These are phyloP conservation scores for Streptopelia turtur DNA, from an alignment of 2,797 vertebrate species.

Conservation along the genomic window DNA sequence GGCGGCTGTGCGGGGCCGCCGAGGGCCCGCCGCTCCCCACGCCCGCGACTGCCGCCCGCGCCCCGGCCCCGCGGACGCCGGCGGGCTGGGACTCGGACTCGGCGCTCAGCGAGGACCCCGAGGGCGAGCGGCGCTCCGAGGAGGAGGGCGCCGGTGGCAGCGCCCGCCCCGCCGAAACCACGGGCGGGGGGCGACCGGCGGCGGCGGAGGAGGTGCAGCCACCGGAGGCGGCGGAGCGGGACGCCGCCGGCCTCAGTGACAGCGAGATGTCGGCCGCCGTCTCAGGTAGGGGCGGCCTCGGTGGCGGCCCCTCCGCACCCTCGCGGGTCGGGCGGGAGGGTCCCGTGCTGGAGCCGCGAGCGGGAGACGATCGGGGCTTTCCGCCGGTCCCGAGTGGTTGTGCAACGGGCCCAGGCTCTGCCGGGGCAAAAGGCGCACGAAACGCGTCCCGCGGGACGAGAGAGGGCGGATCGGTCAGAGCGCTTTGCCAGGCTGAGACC, in stretches of 20 bases:
- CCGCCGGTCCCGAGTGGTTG: not conserved
- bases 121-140: conserved; percentile 76
- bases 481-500: not conserved
- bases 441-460: not conserved
- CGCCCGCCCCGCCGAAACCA: not conserved
- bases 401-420: not conserved
- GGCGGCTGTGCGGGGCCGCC: conserved; percentile 86
- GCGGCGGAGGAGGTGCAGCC: conserved; percentile 33
- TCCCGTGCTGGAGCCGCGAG: too few relatives aligned
- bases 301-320: not conserved
- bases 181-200: not conserved
- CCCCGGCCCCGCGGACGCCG: conserved; percentile 65
- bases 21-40: conserved; percentile 39
- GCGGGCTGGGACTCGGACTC: conserved; percentile 93
- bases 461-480: not conserved
- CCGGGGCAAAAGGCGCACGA: not conserved
- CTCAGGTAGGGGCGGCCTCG: conserved; percentile 80
- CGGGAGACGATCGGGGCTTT: not conserved
- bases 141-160: conserved; percentile 18
- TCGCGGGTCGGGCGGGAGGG: not conserved
- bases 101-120: conserved; percentile 90
- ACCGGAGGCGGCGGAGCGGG: conserved; percentile 79
- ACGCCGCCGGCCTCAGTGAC: conserved; percentile 85
- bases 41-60: conserved; percentile 34
- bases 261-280: conserved; percentile 85